Conservation (phyloP, 2,797 vertebrate genomes). For the Champsocephalus esox region DNA sequence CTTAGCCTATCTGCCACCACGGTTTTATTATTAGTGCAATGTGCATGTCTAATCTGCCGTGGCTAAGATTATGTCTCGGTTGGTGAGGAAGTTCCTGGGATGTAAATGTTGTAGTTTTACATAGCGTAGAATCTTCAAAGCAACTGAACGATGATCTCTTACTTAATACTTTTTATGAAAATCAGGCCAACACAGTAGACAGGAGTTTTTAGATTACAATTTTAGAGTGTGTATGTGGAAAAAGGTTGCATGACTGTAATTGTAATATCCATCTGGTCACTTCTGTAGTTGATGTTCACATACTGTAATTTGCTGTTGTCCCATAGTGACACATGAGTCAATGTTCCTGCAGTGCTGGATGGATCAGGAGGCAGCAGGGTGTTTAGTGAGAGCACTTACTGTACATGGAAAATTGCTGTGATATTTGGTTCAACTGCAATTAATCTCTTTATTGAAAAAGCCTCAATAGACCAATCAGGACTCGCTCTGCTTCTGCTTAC, state of each 20-base stretch:
- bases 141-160: background rate
- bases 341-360: conserved; percentile 34
- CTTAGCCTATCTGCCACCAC: conserved; percentile 10
- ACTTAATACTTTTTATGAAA: background rate
- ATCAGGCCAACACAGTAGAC: background rate
- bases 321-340: conserved; percentile 39
- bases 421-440: conserved; percentile 66
- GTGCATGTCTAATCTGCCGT: conserved; percentile 27
- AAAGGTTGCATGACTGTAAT: background rate
- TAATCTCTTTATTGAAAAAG: conserved; percentile 56
- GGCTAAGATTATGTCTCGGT: conserved; percentile 5
- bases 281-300: conserved; percentile 28
- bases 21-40: conserved; percentile 16
- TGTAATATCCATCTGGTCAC: conserved; percentile 15
- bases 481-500: conserved; percentile 47
- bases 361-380: conserved; percentile 48
- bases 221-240: background rate
- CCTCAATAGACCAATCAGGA: conserved; percentile 53
- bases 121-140: background rate
- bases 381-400: conserved; percentile 61
- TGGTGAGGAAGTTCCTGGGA: conserved; percentile 3
- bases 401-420: conserved; percentile 56
- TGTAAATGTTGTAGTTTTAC: conserved; percentile 9
- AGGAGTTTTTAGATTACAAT: background rate
- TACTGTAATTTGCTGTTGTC: conserved; percentile 36